Base-by-base conservation (phyloP, 2,888 invertebrate species). In the Conchocele bisecta region DNA sequence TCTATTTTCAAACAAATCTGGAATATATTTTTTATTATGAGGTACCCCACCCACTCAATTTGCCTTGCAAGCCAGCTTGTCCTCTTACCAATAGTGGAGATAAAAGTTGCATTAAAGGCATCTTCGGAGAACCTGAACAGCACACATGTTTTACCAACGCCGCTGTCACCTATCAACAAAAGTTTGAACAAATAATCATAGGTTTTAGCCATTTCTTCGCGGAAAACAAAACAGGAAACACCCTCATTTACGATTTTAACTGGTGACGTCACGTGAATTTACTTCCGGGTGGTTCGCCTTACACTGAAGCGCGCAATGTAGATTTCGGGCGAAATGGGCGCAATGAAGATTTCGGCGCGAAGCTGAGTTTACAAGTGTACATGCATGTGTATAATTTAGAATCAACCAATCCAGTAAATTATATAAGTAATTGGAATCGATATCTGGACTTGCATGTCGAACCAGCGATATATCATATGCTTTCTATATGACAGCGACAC, bases 81-180 rank as follows among this genome's bases (percentile, higher is more conserved):
- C 22, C 17, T 26, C 75, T 67, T 93, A 89, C 90, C 90, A 80
- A 90, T 90, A n/a, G 90, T 90, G 24, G 90, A 89, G 56, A 90
- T 90, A 81, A 90, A 90, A 13, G 90, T 89, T 17, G 89, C 85
- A 79, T 90, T 90, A 77, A 90, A 90, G 37, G 89, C 86, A 79
- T 90, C 90, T 79, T 90, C 90, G 54, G 89, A 87, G 68, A 90
- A 90, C 72, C 90, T 75, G 74, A 89, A 89, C 48, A 90, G 75
- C n/a, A 90, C 83, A 82, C 89, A 89, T 13, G 90, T 90, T 80
- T 90, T 90, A 39, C 89, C 90, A 15, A 89, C 89, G 28, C 89
- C 90, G 50, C 88, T 87, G 73, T 90, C 90, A 33, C 90, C 90
- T 41, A 90, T 90, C 41, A 90, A 73, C 56, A 89, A 80, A 58